A percentile compares a stretch with the other conserved stretches of the same genome.
Evolutionary conservation across 2,888 invertebrate species (phyloP).

Genomic region (Axea sp.): DNA sequence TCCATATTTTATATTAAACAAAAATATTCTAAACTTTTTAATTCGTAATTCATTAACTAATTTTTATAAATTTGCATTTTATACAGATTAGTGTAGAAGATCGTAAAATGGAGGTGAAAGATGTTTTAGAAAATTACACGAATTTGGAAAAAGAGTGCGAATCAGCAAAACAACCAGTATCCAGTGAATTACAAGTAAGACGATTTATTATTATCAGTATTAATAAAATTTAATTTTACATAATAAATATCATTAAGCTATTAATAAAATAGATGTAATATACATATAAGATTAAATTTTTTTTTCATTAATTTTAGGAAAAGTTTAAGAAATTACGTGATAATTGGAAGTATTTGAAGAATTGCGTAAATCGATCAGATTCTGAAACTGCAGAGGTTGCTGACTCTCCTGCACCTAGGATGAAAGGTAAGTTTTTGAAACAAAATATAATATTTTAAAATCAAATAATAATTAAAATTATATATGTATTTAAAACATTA

Average conservation of each 20-base stretch:
- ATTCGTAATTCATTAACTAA: no score
- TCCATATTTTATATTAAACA: no score
- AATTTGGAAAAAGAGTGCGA: constrained; percentile 83
- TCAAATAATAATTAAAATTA: no score
- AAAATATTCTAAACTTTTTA: no score
- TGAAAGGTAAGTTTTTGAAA: constrained; percentile 71
- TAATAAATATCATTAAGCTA: background rate
- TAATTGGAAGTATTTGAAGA: constrained; percentile 81
- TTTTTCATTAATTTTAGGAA: constrained; percentile 76
- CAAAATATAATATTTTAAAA: no score
- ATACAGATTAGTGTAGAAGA: constrained; percentile 80
- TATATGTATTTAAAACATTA: no score
- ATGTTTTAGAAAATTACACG: constrained; percentile 83
- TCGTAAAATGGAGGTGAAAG: constrained; percentile 82
- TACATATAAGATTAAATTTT: background rate
- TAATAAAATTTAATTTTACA: no score
- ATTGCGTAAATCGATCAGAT: constrained; percentile 70
- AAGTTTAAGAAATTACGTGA: constrained; percentile 80
- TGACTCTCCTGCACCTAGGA: constrained; percentile 35
- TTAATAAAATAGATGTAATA: background rate
- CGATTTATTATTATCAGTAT: background rate
- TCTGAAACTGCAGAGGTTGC: constrained; percentile 56
- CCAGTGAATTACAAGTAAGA: constrained; percentile 80
- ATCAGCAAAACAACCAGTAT: constrained; percentile 79
- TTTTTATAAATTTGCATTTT: constrained; percentile 34